Percentiles rank a stretch among this genome's conserved stretches.
Conservation (phyloP, 2,888 invertebrate genomes). For the Stegophylla sp. region DNA sequence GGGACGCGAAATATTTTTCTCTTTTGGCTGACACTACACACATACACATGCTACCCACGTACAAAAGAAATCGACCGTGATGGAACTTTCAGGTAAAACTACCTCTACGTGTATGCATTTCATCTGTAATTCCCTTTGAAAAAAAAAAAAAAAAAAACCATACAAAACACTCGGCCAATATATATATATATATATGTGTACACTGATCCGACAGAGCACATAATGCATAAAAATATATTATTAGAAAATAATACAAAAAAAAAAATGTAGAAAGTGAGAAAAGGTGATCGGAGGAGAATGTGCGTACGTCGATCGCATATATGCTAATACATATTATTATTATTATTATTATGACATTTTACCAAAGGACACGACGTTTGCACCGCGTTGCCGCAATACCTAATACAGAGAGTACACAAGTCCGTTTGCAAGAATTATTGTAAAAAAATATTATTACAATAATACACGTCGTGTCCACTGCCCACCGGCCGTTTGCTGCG, state of each 20-base stretch:
- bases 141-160: too few species aligned
- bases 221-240: too few species aligned
- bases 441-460: not conserved
- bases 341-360: constrained; percentile 11
- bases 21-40: too few species aligned
- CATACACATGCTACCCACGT: not conserved
- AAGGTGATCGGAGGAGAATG: not conserved
- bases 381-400: not conserved
- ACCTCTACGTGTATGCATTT: not conserved
- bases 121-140: not conserved
- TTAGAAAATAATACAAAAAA: not conserved
- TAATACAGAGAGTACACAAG: not conserved
- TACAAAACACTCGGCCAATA: not conserved
- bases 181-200: too few species aligned
- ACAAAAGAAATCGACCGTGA: not conserved
- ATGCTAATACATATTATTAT: too few species aligned
- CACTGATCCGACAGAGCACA: too few species aligned
- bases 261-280: not conserved
- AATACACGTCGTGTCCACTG: constrained; percentile 3
- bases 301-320: not conserved
- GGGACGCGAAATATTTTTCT: too few species aligned
- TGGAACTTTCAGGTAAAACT: constrained; percentile 7
- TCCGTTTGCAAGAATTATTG: not conserved
- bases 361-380: not conserved
- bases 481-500: not conserved